phyloP scores from a whole-genome alignment of 2,113 vertebrate genomes.

The Channa maculata region DNA sequence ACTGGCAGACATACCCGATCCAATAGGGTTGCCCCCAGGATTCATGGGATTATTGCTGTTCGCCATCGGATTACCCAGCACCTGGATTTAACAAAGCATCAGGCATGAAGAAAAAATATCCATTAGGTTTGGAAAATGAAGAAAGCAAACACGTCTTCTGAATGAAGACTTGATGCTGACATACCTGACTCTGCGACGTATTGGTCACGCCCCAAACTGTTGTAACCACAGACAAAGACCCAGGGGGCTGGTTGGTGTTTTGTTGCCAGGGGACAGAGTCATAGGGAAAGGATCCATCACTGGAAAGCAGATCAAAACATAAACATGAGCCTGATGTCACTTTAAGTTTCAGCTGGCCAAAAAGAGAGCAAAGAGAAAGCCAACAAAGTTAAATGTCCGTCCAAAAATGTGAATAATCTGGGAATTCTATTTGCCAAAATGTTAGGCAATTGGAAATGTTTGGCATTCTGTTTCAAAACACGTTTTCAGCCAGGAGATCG shows the following conservation, averaged over 20 bases:
- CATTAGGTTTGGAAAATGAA: conserved; percentile 5
- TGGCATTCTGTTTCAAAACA: conserved; percentile 53
- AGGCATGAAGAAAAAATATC: background rate
- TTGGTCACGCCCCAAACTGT: conserved; percentile 99
- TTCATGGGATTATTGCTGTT: conserved; percentile 99
- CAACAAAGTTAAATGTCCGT: conserved; percentile 13
- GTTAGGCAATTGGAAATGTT: conserved; percentile 45
- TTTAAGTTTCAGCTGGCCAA: conserved; percentile 18
- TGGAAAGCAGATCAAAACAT: conserved; percentile 66
- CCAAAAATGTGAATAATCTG: conserved; percentile 51
- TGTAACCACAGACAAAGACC: conserved; percentile 97
- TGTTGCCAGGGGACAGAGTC: conserved; percentile 99
- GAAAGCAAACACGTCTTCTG: background rate
- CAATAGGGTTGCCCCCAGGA: conserved; percentile 95
- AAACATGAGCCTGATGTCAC: conserved; percentile 53
- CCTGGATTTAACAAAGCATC: conserved; percentile 79
- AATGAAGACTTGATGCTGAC: conserved; percentile 28
- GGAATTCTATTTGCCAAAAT: conserved; percentile 42
- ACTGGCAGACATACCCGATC: conserved; percentile 93
- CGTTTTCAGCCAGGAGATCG: conserved; percentile 41
- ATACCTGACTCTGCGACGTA: conserved; percentile 98
- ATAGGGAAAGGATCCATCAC: conserved; percentile 99
- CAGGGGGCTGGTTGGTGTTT: conserved; percentile 96
- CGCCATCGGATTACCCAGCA: conserved; percentile 97
- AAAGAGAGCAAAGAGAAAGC: conserved; percentile 21